A percentile compares a stretch with the other conserved stretches of the same genome.
Evolutionary conservation across 2,888 invertebrate genomes (phyloP).

Genomic region (Erpobdella octoculata): DNA sequence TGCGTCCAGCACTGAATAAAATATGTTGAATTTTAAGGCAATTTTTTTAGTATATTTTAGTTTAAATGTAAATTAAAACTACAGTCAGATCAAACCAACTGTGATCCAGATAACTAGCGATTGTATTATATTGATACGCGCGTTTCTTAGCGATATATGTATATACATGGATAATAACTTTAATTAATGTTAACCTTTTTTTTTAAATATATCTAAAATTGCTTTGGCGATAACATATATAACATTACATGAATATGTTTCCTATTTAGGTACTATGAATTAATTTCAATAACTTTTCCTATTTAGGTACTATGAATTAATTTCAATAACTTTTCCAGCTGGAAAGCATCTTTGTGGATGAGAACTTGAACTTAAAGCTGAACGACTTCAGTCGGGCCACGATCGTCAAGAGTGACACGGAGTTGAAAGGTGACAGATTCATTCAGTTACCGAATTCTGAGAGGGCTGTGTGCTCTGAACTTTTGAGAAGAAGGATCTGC

Average conservation of each 20-base stretch:
- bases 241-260: background rate
- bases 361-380: background rate
- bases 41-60: too few species aligned
- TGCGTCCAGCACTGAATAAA: too few species aligned
- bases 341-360: slow-evolving; percentile 3
- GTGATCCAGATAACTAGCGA: too few species aligned
- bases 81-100: too few species aligned
- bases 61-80: too few species aligned
- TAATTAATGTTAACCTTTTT: too few species aligned
- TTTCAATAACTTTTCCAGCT: background rate
- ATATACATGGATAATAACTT: too few species aligned
- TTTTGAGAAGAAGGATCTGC: too few species aligned
- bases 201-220: background rate
- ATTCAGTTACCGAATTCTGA: background rate
- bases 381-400: background rate
- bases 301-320: background rate
- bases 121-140: too few species aligned
- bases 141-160: too few species aligned
- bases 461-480: too few species aligned
- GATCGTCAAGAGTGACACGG: background rate
- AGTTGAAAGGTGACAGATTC: slow-evolving; percentile 7
- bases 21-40: too few species aligned
- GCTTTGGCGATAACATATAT: background rate
- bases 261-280: background rate
- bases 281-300: background rate